phyloP scores from a whole-genome alignment of 2,797 vertebrate species.

The Squalus acanthias region DNA sequence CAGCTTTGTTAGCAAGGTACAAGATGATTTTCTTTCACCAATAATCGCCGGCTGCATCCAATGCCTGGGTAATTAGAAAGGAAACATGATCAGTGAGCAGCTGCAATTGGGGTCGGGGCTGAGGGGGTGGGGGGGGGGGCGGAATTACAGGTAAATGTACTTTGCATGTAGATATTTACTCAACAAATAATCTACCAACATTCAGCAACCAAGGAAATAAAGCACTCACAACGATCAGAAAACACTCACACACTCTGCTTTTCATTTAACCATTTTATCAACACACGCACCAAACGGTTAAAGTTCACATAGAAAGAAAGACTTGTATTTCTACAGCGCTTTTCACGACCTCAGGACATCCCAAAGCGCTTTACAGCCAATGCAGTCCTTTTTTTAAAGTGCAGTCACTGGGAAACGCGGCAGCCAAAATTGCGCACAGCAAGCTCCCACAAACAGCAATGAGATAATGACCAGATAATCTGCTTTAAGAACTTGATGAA shows the following conservation, averaged over 20 bases:
- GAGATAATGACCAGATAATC: no score
- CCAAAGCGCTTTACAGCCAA: no score
- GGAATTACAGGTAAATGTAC: neutral
- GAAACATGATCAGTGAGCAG: neutral
- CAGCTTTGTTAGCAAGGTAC: neutral
- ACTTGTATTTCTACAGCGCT: no score
- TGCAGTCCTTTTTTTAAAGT: no score
- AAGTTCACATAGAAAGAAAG: neutral
- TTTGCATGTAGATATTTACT: neutral
- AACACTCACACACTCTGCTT: neutral
- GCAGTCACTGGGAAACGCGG: no score
- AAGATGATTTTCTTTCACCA: neutral
- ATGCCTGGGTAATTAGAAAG: neutral
- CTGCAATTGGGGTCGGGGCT: neutral
- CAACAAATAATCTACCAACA: neutral
- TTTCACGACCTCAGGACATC: no score
- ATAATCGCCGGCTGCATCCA: neutral
- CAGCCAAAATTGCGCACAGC: no score
- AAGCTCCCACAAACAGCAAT: no score
- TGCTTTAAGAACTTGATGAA: neutral
- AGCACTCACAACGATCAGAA: neutral
- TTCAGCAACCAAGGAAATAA: neutral
- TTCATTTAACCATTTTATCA: neutral
- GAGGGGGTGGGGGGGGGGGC: neutral
- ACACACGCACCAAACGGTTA: neutral